Conservation (phyloP, 2,888 invertebrate genomes). For the Panopea generosa region DNA sequence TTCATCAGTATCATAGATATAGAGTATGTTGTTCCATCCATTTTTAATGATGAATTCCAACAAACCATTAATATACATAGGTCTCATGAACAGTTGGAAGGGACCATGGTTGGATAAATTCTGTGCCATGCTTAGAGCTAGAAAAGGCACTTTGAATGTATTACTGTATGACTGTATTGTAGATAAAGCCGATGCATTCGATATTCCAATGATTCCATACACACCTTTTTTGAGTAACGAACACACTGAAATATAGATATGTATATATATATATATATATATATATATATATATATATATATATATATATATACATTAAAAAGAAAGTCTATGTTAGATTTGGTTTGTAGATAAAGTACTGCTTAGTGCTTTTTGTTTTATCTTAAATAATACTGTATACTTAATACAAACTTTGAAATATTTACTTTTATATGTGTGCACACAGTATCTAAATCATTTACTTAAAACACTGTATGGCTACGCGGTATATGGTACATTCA, state of each 20-base stretch:
- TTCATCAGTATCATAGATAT: constrained; percentile 77
- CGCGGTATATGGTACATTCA: no score
- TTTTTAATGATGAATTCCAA: constrained; percentile 69
- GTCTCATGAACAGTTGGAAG: constrained; percentile 72
- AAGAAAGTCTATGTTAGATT: no score
- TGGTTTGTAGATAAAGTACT: no score
- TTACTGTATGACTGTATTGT: constrained; percentile 78
- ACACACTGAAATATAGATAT: constrained; percentile 68
- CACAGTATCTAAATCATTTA: no score
- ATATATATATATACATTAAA: no score
- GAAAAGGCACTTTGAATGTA: constrained; percentile 74
- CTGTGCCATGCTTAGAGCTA: constrained; percentile 71
- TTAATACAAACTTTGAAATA: no score
- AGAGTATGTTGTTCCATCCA: constrained; percentile 67
- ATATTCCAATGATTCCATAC: constrained; percentile 72
- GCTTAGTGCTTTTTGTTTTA: no score
- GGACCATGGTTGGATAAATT: constrained; percentile 64
- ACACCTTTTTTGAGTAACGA: constrained; percentile 70
- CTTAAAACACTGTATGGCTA: no score
- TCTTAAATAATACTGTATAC: no score
- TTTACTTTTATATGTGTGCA: no score
- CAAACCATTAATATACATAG: constrained; percentile 70
- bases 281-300: no score
- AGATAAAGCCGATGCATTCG: constrained; percentile 74
- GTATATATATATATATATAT: no score